These are phyloP conservation scores for Rhogogaster chlorosoma DNA, from an alignment of 2,888 invertebrate species.

Conservation along the genomic window DNA sequence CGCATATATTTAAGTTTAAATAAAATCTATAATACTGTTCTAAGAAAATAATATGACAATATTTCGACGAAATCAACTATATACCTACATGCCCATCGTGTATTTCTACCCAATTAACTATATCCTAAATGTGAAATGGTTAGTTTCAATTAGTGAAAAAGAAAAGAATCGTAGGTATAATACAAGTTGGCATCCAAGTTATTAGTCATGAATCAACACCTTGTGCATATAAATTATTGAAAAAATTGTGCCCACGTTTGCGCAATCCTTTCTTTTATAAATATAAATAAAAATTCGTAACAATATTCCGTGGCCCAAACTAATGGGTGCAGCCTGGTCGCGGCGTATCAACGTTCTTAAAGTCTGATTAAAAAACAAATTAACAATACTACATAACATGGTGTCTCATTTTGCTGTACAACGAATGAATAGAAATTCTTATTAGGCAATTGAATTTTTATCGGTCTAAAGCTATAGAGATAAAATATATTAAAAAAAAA, in stretches of 20 bases:
- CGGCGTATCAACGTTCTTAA: conserved; percentile 3
- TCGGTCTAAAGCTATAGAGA: neutral
- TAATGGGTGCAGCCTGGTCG: neutral
- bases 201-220: neutral
- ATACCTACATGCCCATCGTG: neutral
- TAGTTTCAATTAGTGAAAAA: neutral
- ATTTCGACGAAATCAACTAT: neutral
- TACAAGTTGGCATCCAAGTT: neutral
- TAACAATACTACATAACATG: neutral
- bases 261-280: neutral
- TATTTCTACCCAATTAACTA: neutral
- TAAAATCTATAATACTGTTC: conserved; percentile 6
- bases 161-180: neutral
- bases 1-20: neutral
- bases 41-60: neutral
- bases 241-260: neutral
- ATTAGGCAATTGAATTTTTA: neutral
- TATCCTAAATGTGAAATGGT: neutral
- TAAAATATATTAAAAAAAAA: neutral
- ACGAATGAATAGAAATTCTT: neutral
- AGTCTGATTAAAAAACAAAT: neutral
- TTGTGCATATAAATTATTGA: conserved; percentile 8
- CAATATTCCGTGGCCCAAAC: neutral
- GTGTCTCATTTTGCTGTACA: neutral
- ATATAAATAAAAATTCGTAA: neutral